Evolutionary conservation across 2,888 invertebrate genomes (phyloP), one percentile per base, ranked within the genome.

Genomic region (Lumbricus terrestris): DNA sequence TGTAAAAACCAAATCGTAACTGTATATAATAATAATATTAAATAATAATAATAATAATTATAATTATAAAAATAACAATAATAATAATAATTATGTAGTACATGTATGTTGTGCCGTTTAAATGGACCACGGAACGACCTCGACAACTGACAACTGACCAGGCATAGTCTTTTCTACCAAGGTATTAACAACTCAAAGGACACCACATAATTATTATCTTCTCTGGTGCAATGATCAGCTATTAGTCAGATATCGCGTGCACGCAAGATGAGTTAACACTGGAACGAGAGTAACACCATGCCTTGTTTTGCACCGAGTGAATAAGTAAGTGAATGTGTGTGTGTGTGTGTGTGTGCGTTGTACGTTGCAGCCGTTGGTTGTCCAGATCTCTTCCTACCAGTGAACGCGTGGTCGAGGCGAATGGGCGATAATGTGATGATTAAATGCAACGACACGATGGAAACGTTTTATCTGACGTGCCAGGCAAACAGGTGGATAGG

Each of bases 381-480:
- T 34, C 54, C 89, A 16, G 89, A 89, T 82, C 89, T 89, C 11
- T 37, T 37, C 11, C 47, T 89, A 82, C 42, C 54, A 4, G n/a
- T 33, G 33, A 89, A 69, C 37, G 89, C 89, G 89, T 54, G 69
- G 47, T 37, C 69, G 2, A 47, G 20, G 37, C 23, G 89, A 42
- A 89, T 54, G 47, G 83, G 82, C 89, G 82, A 40, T 40, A 88
- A 89, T 89, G 83, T 89, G 29, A 89, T 89, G 90, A 85, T 90
- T n/a, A 47, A 69, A 29, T 90, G 90, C 47, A 89, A 90, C 35
- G 90, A 89, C 15, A 90, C 90, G 20, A 69, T 69, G 35, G 90
- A 89, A 88, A 89, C 90, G 34, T 90, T 69, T 42, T 90, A 90
- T 83, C 35, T 90, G n/a, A 90, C 82, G n/a, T 90, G 90, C 34